Evolutionary conservation across 2,113 vertebrate species (phyloP).

Genomic region (Trogon melanurus): DNA sequence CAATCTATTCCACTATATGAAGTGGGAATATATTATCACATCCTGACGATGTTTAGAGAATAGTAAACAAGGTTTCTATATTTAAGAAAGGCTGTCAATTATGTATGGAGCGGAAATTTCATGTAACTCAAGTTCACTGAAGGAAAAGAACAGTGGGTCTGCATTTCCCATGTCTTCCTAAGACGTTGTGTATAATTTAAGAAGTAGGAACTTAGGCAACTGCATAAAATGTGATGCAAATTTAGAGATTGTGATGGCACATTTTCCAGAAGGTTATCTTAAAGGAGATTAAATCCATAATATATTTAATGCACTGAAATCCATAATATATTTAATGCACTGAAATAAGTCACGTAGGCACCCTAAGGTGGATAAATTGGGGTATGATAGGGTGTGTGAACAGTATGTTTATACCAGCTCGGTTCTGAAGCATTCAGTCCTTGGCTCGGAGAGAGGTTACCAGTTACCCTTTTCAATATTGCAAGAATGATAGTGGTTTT

Average conservation of each 20-base stretch:
- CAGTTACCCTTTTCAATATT: neutral
- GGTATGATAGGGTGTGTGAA: neutral
- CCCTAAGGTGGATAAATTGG: neutral
- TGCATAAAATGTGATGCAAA: neutral
- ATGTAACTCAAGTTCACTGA: neutral
- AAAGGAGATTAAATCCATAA: neutral
- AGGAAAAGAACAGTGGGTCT: neutral
- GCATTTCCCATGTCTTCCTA: neutral
- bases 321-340: neutral
- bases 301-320: too few relatives aligned
- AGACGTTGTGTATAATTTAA: slow-evolving; percentile 4
- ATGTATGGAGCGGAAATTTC: neutral
- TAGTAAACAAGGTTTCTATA: neutral
- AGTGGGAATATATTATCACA: neutral
- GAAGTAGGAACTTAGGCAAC: neutral
- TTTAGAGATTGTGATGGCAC: neutral
- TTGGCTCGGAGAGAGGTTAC: neutral
- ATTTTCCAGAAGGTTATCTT: neutral
- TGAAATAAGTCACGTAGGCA: neutral
- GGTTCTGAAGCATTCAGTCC: neutral
- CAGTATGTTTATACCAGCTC: neutral
- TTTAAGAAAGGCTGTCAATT: slow-evolving; percentile 2
- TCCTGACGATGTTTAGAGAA: neutral
- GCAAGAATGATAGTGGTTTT: neutral
- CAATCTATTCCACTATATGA: neutral